Percentiles rank a stretch among this genome's conserved stretches.
These are phyloP conservation scores for Mythimna loreyi DNA, from an alignment of 2,888 invertebrate species.

Conservation along the genomic window DNA sequence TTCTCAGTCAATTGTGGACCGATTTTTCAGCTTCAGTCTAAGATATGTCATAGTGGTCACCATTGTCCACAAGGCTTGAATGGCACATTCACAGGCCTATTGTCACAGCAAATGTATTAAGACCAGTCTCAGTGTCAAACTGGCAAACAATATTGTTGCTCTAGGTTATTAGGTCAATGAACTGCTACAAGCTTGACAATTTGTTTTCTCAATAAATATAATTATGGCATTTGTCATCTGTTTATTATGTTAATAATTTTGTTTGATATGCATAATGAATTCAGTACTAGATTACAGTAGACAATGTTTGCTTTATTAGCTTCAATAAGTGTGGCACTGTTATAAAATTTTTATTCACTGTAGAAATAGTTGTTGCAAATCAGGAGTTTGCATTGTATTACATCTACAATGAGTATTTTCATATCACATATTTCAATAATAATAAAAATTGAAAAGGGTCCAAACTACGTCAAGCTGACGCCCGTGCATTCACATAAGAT, in stretches of 20 bases:
- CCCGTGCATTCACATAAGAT: too few species aligned
- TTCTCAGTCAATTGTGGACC: too few species aligned
- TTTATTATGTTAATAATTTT: conserved; percentile 6
- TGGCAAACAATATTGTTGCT: background rate
- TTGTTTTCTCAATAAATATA: background rate
- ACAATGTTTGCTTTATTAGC: background rate
- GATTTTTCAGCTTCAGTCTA: too few species aligned
- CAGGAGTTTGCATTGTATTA: too few species aligned
- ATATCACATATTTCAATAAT: background rate
- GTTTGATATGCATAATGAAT: conserved; percentile 8
- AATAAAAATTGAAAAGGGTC: too few species aligned
- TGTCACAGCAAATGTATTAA: background rate
- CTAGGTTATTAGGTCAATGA: background rate
- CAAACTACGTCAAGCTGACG: too few species aligned
- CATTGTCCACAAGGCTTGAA: too few species aligned
- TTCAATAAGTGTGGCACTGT: conserved; percentile 13
- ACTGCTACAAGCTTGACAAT: background rate
- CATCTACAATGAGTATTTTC: background rate
- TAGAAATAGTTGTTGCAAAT: background rate
- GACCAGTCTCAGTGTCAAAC: background rate
- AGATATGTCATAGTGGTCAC: too few species aligned
- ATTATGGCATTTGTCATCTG: background rate
- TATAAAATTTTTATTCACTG: background rate
- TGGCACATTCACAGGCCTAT: too few species aligned
- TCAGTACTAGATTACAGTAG: background rate